Evolutionary conservation across 2,797 vertebrate species (phyloP), one percentile per base, ranked within the genome.

Genomic region (Sebastes ruberrimus): DNA sequence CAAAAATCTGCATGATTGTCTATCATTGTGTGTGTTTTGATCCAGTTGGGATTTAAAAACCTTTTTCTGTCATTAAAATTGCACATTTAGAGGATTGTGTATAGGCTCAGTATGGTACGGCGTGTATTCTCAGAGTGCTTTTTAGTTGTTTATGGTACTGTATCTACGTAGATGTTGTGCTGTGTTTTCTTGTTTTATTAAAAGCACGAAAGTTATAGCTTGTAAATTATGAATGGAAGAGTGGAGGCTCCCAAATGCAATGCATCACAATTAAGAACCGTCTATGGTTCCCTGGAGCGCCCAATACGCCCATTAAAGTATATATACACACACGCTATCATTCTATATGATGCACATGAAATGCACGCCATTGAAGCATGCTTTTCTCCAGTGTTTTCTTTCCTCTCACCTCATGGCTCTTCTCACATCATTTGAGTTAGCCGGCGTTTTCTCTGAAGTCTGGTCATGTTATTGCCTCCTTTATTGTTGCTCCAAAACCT

Each of bases 151-250:
- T 62, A 63, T 64, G n/a, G 23, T 25, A 20, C 14, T 70, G 1
- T 46, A 27, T 33, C 57, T 46, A 22, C 3, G 3, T 30, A 67
- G 67, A 53, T 76, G 62, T 16, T 52, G 52, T 67, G 28, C 59
- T 60, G 27, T 35, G 65, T 75, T 78, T 71, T 62, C 72, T 22
- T 75, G 33, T 68, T 77, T 70, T 55, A 59, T 23, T 73, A 60
- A 80, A 87, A 84, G 61, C 53, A 63, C 2, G 20, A 61, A 71
- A 63, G 49, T 53, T 86, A 76, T 64, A 69, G 68, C 66, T 88
- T 77, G 49, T 89, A 74, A 85, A 88, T 90, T 84, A 78, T 89
- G 42, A 88, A 89, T 87, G 59, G 71, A 68, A 65, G 27, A 84
- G 70, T 35, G 16, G 66, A 81, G 25, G 10, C 71, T 81, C 16